Conservation (phyloP, 2,888 invertebrate species). For the Proisotoma minuta region DNA sequence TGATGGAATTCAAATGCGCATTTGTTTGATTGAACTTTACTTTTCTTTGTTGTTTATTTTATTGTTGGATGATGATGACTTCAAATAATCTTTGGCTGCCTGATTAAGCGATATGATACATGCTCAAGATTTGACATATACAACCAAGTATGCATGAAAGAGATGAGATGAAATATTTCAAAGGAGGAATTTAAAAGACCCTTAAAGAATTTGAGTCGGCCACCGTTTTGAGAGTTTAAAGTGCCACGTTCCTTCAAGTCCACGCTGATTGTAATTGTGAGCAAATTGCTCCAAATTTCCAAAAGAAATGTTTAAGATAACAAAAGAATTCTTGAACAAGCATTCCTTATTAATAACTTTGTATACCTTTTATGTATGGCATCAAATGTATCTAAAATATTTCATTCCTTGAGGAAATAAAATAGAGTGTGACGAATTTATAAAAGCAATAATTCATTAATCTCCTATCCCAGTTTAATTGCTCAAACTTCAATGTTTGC, state of each 20-base stretch:
- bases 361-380: background rate
- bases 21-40: no score
- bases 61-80: no score
- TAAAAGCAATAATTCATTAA: constrained; percentile 2
- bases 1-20: background rate
- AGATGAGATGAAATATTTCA: no score
- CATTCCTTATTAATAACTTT: background rate
- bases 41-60: no score
- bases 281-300: constrained; percentile 2
- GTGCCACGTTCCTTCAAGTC: background rate
- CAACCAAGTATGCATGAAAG: no score
- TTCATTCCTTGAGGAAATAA: background rate
- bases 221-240: background rate
- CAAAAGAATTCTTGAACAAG: background rate
- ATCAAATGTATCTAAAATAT: background rate
- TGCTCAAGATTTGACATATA: no score
- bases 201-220: no score
- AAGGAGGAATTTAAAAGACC: no score
- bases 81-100: no score
- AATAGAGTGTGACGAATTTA: background rate
- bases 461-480: background rate
- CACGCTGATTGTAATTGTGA: background rate
- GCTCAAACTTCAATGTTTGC: background rate
- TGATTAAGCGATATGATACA: no score
- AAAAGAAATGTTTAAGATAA: background rate